Evolutionary conservation across 2,888 invertebrate genomes (phyloP), one percentile per base, ranked within the genome.

Genomic region (Yponomeuta malinellus): DNA sequence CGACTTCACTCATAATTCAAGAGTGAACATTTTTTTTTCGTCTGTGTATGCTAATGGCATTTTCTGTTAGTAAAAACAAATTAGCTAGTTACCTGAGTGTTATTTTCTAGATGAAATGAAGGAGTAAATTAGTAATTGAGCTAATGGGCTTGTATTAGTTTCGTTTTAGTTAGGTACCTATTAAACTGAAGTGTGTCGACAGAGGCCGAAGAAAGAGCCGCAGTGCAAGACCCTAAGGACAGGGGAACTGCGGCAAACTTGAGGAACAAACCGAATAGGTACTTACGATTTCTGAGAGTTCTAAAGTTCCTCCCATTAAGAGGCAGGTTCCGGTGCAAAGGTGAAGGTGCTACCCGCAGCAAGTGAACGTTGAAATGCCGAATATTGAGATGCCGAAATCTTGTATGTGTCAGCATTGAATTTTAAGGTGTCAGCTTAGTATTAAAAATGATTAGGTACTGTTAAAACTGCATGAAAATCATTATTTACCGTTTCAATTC

Each of bases 1-100:
- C 83, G 82, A 84, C 87, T 88, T 86, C 84, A 80, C 83, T 84
- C 84, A 81, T 85, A 89, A 89, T 86, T 63, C 69, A 69, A 69
- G 68, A 63, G 69, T 8, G 31, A 23, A 23, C 29, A 59, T 69
- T 69, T 69, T 78, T 80, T 80, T 76, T 80, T 81, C 83, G 81
- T 81, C 48, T 59, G 52, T 68, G 48, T 77, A 76, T 79, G 79
- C 83, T 88, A 88, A 89, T 86, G 88, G 85, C 82, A 63, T 33
- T 67, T 33, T 31, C 12, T 63, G 69, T 63, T 69, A 69, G 63
- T 23, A 37, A 33, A 63, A 37, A 8, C 15, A 69, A 69, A 43
- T 68, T 12, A 59, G 52, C 15, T 59, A 15, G 52, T 12, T 59
- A 15, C 5, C 5, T 59, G 12, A 59, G 15, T 59, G 15, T 59